These are phyloP conservation scores for Apocheima hispidaria DNA, from an alignment of 2,888 invertebrate genomes.

Conservation along the genomic window DNA sequence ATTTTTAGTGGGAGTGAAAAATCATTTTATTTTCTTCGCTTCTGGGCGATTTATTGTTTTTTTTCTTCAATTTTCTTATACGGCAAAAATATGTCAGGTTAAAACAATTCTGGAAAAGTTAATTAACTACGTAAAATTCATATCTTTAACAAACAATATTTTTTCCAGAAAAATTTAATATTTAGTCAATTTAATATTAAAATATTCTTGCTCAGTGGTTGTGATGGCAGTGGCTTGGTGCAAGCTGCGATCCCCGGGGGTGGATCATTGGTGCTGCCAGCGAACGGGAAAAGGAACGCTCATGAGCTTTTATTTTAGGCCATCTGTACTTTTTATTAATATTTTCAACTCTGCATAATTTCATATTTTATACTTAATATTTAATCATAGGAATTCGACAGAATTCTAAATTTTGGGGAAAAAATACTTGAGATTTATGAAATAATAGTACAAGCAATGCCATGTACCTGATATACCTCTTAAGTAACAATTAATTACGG, in stretches of 20 bases:
- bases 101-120: too few relatives aligned
- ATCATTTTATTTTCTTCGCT: background rate
- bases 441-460: background rate
- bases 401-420: too few relatives aligned
- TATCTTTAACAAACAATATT: too few relatives aligned
- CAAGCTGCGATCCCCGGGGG: constrained; percentile 46
- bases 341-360: background rate
- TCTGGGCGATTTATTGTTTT: background rate
- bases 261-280: constrained; percentile 35
- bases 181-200: too few relatives aligned
- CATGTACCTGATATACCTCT: background rate
- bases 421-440: background rate
- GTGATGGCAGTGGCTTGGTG: constrained; percentile 34
- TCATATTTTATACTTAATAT: background rate
- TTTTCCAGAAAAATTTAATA: too few relatives aligned
- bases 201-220: constrained; percentile 2
- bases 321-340: background rate
- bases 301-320: background rate
- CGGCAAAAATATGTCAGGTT: too few relatives aligned
- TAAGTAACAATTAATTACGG: background rate
- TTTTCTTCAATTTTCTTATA: too few relatives aligned
- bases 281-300: background rate
- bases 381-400: too few relatives aligned
- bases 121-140: too few relatives aligned
- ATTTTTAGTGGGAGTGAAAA: background rate